A percentile compares a stretch with the other conserved stretches of the same genome.
phyloP scores from a whole-genome alignment of 2,797 vertebrate species.

The Odontamblyopus rebecca region DNA sequence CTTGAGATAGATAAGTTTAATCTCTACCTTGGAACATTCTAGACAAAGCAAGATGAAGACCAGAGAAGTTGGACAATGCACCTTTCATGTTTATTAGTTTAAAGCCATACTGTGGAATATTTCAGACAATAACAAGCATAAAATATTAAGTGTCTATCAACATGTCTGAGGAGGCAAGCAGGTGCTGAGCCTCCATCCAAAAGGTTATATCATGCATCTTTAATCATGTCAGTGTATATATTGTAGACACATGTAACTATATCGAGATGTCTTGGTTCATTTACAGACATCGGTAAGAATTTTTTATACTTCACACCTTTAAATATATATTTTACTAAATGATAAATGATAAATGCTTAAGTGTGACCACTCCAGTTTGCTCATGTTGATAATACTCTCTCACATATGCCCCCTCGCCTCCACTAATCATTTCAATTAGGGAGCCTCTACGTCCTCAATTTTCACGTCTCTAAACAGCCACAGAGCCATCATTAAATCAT shows the following conservation, averaged over 20 bases:
- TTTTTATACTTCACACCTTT: neutral
- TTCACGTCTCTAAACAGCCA: conserved; percentile 35
- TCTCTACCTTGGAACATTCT: no score
- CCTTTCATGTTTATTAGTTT: neutral
- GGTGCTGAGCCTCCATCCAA: no score
- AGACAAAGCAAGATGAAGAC: no score
- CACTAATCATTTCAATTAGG: conserved; percentile 72
- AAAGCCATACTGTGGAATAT: neutral
- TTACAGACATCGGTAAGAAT: no score
- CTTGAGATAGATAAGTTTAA: no score
- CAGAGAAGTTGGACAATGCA: no score
- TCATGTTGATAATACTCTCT: conserved; percentile 10
- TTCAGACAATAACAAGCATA: no score
- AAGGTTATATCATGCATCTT: no score
- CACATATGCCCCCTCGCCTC: conserved; percentile 60
- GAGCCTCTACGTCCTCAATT: conserved; percentile 51
- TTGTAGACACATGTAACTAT: neutral
- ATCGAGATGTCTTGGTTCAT: neutral
- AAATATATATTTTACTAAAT: neutral
- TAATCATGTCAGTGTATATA: neutral
- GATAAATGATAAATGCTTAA: neutral
- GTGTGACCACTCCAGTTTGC: neutral
- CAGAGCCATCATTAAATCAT: conserved; percentile 45
- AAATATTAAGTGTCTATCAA: no score
- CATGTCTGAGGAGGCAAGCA: no score